Percentiles rank a stretch among this genome's conserved stretches.
Conservation (phyloP, 2,113 vertebrate genomes). For the Maccullochella peelii region DNA sequence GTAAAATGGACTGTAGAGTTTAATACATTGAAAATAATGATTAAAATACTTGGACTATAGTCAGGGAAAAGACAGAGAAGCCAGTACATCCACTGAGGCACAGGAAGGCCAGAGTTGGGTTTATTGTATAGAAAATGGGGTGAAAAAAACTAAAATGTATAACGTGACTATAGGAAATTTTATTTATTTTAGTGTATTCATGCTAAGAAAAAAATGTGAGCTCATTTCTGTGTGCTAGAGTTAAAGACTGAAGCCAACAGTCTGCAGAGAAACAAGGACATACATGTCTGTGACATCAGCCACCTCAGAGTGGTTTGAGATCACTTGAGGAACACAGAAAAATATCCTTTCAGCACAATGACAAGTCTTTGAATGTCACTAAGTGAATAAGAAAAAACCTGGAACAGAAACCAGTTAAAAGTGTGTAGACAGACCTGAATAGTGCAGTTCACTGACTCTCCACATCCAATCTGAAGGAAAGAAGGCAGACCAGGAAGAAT, state of each 20-base stretch:
- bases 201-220: neutral
- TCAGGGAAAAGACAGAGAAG: neutral
- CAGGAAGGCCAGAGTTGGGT: neutral
- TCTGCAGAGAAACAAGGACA: neutral
- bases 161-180: neutral
- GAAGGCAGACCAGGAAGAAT: neutral
- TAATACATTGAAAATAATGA: neutral
- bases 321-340: constrained; percentile 3
- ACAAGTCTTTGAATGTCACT: neutral
- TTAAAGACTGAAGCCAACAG: neutral
- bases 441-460: neutral
- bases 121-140: neutral
- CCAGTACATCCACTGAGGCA: neutral
- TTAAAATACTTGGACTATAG: neutral
- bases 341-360: neutral
- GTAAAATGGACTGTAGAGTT: neutral
- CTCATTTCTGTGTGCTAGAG: neutral
- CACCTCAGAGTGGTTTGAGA: neutral
- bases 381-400: constrained; percentile 2
- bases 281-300: neutral
- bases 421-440: neutral
- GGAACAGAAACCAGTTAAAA: neutral
- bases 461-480: neutral
- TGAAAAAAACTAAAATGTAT: neutral
- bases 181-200: neutral